Percentiles rank a stretch among this genome's conserved stretches.
These are phyloP conservation scores for Theretra japonica DNA, from an alignment of 2,888 invertebrate genomes.

Conservation along the genomic window DNA sequence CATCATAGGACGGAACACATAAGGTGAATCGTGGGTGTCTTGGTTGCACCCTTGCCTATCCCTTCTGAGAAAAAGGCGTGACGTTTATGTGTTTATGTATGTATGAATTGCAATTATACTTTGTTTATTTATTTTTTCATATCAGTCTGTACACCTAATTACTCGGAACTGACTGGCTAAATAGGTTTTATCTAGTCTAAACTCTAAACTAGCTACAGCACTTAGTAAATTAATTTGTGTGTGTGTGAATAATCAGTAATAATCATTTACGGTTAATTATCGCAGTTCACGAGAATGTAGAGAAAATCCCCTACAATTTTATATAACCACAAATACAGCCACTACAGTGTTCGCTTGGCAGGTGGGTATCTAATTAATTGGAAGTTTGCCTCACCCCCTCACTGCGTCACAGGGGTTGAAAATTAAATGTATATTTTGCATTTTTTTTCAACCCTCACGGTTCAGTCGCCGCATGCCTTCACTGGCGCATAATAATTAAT, in stretches of 20 bases:
- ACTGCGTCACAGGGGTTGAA: slow-evolving; percentile 58
- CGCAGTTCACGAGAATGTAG: not conserved
- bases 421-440: slow-evolving; percentile 81
- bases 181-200: too few species aligned
- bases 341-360: slow-evolving; percentile 64
- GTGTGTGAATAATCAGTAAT: not conserved
- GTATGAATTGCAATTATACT: too few species aligned
- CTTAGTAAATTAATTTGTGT: not conserved
- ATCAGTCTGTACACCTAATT: too few species aligned
- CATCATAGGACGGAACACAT: too few species aligned
- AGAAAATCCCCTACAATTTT: slow-evolving; percentile 47
- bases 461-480: slow-evolving; percentile 62
- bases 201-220: not conserved
- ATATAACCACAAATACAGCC: slow-evolving; percentile 58
- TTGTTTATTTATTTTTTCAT: too few species aligned
- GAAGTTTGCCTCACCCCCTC: slow-evolving; percentile 62
- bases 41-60: too few species aligned
- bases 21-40: too few species aligned
- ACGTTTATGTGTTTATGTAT: too few species aligned
- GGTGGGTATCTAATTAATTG: slow-evolving; percentile 80
- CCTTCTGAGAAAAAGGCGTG: too few species aligned
- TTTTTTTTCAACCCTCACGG: slow-evolving; percentile 65
- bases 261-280: not conserved
- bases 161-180: too few species aligned
- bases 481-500: slow-evolving; percentile 67